Base-by-base conservation (phyloP, 2,113 vertebrate species). In the Egretta garzetta region DNA sequence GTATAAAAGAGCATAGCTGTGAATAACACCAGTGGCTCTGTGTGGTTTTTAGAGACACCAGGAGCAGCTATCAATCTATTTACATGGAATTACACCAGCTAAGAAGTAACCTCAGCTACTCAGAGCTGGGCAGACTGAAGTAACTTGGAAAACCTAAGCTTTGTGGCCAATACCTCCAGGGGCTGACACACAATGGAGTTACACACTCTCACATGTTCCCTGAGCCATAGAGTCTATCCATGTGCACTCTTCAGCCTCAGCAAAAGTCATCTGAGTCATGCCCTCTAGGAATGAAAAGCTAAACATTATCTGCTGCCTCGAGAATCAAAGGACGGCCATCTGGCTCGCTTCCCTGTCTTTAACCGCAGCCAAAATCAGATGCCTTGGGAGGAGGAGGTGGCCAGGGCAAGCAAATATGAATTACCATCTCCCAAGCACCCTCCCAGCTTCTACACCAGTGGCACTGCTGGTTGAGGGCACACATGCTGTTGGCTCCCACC, bases 201-300 rank as follows among this genome's bases (percentile, higher is more conserved):
- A 67, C 14, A 72, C 43, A n/a, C 19, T 53, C 20, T 45, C 28
- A 28, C 14, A 28, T 0, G 0, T 72, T 6, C 47, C 30, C 19
- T 37, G 53, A 59, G 41, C 49, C 41, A 18, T 20, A n/a, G 47
- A 77, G 9, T 68, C 49, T 30, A 15, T 53, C 64, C 7, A 2
- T 28, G 28, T 56, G 20, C 67, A 26, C 47, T 62, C 30, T 58
- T 87, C 33, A 67, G 56, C 41, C 47, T 84, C 41, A 62, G 52
- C 35, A 75, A 76, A 68, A 26, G 27, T 35, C 43, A 58, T 72
- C 37, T 17, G 43, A 68, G 21, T 77, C n/a, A 50, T 8, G 32
- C 30, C 59, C n/a, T 77, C 80, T 21, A 45, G 64, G 55, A 85
- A 86, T 10, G 24, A 77, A 73, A 60, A 93, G 55, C 24, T 64